These are phyloP conservation scores for Nasonovia ribisnigri DNA, from an alignment of 2,888 invertebrate genomes.

Conservation along the genomic window DNA sequence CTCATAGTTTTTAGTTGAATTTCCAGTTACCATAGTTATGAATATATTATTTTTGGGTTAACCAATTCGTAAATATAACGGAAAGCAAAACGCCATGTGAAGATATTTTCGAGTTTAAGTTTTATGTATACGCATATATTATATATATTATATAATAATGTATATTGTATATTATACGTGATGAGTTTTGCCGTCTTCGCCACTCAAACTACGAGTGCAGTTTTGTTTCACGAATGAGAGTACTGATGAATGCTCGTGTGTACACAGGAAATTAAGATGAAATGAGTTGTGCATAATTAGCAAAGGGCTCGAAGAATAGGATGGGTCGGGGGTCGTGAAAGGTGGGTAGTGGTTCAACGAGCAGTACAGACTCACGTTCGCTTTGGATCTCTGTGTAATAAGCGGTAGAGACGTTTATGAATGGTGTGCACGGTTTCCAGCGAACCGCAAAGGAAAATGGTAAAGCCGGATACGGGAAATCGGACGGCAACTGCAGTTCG, in stretches of 20 bases:
- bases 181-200: neutral
- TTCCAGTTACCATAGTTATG: neutral
- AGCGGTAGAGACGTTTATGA: conserved; percentile 48
- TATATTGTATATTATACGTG: neutral
- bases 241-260: conserved; percentile 16
- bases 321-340: neutral
- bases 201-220: neutral
- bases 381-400: neutral
- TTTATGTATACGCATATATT: neutral
- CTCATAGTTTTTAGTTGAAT: neutral
- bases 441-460: conserved; percentile 38
- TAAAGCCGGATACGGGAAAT: conserved; percentile 48
- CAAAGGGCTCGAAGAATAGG: neutral
- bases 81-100: neutral
- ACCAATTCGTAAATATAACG: neutral
- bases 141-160: too few relatives aligned
- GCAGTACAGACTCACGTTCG: neutral
- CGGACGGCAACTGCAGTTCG: conserved; percentile 37
- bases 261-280: conserved; percentile 25
- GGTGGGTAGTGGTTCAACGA: neutral
- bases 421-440: conserved; percentile 32
- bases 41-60: neutral
- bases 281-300: conserved; percentile 47
- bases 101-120: neutral
- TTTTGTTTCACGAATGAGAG: neutral